phyloP scores from a whole-genome alignment of 1,140 invertebrate genomes.

The Stegodyphus dumicola region DNA sequence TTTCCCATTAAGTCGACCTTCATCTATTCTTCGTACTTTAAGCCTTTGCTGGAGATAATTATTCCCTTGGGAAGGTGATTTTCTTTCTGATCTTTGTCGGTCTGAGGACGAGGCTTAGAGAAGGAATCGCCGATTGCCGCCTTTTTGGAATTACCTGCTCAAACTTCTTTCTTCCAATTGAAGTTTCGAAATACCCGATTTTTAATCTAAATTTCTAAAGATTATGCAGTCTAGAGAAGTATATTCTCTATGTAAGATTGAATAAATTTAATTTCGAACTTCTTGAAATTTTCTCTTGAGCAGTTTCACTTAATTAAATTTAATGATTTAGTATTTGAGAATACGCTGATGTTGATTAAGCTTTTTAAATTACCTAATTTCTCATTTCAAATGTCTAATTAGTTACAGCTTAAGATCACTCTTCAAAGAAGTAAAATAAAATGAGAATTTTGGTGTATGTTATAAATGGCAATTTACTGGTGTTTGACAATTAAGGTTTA shows the following conservation, averaged over 20 bases:
- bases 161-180: not conserved
- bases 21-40: slow-evolving; percentile 7
- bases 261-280: no score
- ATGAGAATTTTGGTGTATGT: no score
- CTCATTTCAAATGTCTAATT: no score
- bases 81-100: slow-evolving; percentile 6
- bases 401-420: no score
- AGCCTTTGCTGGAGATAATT: slow-evolving; percentile 28
- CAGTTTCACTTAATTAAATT: no score
- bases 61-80: slow-evolving; percentile 14
- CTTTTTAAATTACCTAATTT: no score
- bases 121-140: not conserved
- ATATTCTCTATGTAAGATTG: not conserved
- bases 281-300: no score
- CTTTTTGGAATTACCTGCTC: not conserved
- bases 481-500: no score
- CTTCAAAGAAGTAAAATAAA: no score
- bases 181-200: not conserved
- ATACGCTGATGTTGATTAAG: no score
- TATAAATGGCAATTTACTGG: no score
- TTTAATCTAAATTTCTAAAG: not conserved
- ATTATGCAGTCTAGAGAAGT: not conserved
- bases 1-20: slow-evolving; percentile 25
- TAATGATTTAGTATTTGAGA: no score
- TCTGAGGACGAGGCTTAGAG: not conserved